phyloP scores from a whole-genome alignment of 2,113 vertebrate species.

The Prinia subflava region DNA sequence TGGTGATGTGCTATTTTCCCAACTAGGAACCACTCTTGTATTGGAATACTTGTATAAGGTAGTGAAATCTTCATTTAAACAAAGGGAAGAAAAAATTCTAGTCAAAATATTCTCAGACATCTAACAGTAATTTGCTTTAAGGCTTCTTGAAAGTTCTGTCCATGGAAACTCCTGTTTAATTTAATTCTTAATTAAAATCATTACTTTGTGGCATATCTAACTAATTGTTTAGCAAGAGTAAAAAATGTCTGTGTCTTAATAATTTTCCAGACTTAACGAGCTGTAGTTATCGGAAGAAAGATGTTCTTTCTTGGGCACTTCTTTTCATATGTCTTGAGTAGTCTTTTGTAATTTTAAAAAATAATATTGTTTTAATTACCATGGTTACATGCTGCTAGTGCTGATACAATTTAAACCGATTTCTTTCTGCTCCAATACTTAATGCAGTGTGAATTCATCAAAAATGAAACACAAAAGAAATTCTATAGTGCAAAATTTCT shows the following conservation, averaged over 20 bases:
- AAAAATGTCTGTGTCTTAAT: constrained; percentile 20
- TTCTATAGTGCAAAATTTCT: not conserved
- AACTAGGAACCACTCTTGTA: not conserved
- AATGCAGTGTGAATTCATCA: constrained; percentile 27
- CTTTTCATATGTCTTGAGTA: constrained; percentile 36
- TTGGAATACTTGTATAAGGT: not conserved
- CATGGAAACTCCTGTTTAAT: not conserved
- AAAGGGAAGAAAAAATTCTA: not conserved
- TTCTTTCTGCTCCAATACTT: constrained; percentile 6
- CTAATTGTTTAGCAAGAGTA: not conserved
- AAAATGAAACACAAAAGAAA: not conserved
- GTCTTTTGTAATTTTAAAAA: constrained; percentile 32
- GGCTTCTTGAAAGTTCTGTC: not conserved
- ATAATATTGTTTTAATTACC: constrained; percentile 53
- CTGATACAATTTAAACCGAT: not conserved
- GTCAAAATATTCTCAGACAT: not conserved
- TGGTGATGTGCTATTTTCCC: not conserved
- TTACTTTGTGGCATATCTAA: not conserved
- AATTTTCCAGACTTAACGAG: constrained; percentile 40
- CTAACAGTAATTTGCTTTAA: not conserved
- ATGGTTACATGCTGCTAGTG: not conserved
- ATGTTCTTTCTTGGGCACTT: constrained; percentile 13
- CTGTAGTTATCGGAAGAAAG: constrained; percentile 8
- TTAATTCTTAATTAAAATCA: constrained; percentile 31
- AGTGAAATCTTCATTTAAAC: not conserved